Percentiles rank a stretch among this genome's conserved stretches.
These are phyloP conservation scores for Caenorhabditis sulstoni DNA, from an alignment of 2,888 invertebrate genomes.

Conservation along the genomic window DNA sequence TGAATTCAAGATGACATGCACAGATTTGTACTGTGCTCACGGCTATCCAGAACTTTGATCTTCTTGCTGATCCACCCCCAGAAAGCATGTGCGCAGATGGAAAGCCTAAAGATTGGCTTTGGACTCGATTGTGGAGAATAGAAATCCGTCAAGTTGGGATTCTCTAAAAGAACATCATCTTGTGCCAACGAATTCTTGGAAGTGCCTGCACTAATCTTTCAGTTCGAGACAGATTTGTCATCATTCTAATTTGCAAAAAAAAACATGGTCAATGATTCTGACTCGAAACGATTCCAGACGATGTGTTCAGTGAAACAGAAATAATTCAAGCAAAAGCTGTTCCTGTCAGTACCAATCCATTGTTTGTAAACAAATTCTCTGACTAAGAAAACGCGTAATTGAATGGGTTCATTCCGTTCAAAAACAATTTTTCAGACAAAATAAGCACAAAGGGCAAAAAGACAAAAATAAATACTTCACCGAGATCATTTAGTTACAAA, in stretches of 20 bases:
- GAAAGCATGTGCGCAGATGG: not conserved
- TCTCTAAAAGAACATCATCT: conserved; percentile 26
- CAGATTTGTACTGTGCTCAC: conserved; percentile 1
- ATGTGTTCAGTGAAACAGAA: not conserved
- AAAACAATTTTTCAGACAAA: no score
- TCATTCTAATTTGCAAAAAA: conserved; percentile 6
- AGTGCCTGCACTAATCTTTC: conserved; percentile 26
- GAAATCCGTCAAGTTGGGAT: conserved; percentile 17
- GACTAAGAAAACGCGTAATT: conserved; percentile 1
- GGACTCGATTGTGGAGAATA: conserved; percentile 21
- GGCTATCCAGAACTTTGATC: conserved; percentile 17
- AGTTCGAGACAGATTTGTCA: not conserved
- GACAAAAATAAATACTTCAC: conserved; percentile 24
- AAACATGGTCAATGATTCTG: conserved; percentile 3
- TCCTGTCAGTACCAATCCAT: conserved; percentile 5
- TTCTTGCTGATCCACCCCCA: conserved; percentile 13
- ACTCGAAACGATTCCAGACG: conserved; percentile 14
- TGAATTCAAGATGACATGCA: no score
- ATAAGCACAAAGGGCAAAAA: no score
- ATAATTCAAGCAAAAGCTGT: not conserved
- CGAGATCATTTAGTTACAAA: conserved; percentile 34
- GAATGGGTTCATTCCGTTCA: not conserved
- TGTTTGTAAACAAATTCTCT: not conserved
- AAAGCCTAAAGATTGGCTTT: not conserved
- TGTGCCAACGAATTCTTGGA: conserved; percentile 11